Conservation (phyloP, 2,113 vertebrate genomes). For the Castor canadensis region DNA sequence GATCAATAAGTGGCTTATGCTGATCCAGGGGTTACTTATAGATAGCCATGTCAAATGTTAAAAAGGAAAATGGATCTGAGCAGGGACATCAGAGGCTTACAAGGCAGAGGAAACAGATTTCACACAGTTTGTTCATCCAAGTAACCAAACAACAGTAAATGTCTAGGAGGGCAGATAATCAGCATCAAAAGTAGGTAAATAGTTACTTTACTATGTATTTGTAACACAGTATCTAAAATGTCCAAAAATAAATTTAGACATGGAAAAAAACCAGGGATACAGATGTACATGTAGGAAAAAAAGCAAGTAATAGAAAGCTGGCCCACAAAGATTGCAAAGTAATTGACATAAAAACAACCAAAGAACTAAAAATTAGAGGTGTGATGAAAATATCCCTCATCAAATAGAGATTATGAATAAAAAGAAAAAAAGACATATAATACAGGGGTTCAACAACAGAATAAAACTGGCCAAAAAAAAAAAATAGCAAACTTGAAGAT, state of each 20-base stretch:
- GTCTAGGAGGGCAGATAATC: not conserved
- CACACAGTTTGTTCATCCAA: not conserved
- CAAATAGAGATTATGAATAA: not conserved
- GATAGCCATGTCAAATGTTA: not conserved
- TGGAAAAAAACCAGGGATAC: not conserved
- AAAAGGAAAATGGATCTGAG: not conserved
- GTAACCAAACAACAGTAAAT: not conserved
- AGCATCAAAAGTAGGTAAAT: not conserved
- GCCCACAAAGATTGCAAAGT: not conserved
- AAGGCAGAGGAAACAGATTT: not conserved
- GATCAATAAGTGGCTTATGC: not conserved
- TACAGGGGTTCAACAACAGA: not conserved
- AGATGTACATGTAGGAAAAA: not conserved
- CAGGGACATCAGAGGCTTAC: not conserved
- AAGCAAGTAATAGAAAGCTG: not conserved
- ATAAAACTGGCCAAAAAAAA: not conserved
- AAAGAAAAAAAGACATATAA: not conserved
- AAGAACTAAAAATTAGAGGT: not conserved
- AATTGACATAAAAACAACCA: conserved; percentile 6
- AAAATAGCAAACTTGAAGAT: not conserved
- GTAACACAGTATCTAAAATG: not conserved
- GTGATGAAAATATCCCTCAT: not conserved
- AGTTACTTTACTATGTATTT: not conserved
- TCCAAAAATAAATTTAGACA: conserved; percentile 31
- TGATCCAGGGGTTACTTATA: not conserved